Conservation (phyloP, 1,140 invertebrate genomes). For the Drosophila navojoa region DNA sequence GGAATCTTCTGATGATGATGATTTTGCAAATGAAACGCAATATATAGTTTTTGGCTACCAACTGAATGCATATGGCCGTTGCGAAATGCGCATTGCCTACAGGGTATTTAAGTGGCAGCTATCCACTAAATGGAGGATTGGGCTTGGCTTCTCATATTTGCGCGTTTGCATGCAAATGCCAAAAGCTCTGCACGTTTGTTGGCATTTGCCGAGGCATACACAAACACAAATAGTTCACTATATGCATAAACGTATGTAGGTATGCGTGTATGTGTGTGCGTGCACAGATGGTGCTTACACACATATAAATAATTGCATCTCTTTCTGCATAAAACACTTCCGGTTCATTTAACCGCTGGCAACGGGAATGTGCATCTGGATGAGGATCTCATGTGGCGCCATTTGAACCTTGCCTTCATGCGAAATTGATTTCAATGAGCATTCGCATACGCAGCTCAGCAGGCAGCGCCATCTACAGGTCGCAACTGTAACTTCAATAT, state of each 20-base stretch:
- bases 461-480: conserved; percentile 26
- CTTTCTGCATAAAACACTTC: conserved; percentile 70
- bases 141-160: conserved; percentile 55
- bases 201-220: conserved; percentile 18
- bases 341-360: conserved; percentile 66
- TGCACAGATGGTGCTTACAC: conserved; percentile 1
- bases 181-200: conserved; percentile 49
- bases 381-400: conserved; percentile 33
- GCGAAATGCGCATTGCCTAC: background rate
- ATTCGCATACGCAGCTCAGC: conserved; percentile 31
- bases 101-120: conserved; percentile 30
- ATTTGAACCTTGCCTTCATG: conserved; percentile 32
- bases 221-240: conserved; percentile 10
- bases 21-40: no score
- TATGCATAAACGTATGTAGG: conserved; percentile 1
- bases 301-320: conserved; percentile 66
- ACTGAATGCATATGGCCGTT: background rate
- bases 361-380: conserved; percentile 1
- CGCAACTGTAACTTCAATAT: conserved; percentile 8
- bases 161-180: conserved; percentile 56
- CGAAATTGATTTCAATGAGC: conserved; percentile 44
- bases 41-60: no score
- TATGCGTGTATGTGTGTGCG: background rate
- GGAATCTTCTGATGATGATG: no score
- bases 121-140: conserved; percentile 18